Base-by-base conservation (phyloP, 2,113 vertebrate species). In the Bujurquina vittata region DNA sequence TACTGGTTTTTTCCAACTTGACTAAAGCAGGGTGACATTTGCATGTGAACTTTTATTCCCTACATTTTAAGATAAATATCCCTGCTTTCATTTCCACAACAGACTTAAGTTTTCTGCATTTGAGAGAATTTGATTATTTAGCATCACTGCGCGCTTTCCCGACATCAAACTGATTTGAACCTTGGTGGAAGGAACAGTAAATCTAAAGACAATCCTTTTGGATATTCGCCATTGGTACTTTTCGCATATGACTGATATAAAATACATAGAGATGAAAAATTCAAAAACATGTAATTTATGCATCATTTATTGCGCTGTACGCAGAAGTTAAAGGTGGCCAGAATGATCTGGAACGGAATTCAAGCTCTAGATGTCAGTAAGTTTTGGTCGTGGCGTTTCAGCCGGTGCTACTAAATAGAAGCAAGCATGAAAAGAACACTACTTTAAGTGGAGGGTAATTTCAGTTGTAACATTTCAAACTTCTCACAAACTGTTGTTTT, bases 301-400 rank as follows among this genome's bases (percentile, higher is more conserved):
- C 22, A 29, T 67, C 5, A 15, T 29, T 67, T 67, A 29, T 49
- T 67, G 40, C 15, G 15, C 22, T 67, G 26, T 49, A 49, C 8
- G 46, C 40, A 67, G 1, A 0, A 15, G 40, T 49, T 29, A 67
- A 46, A 46, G 3, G 23, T 8, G 14, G 0, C 1, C 14, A 0
- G 3, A 26, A 26, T 67, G 40, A 67, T 46, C 63, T 46, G 14
- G 22, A 26, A 46, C 8, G 0, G 8, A 26, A 14, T 67, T 0
- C 37, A 43, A 43, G 63, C 4, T 67, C 14, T 17, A 67, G 63
- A 46, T 67, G 8, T 67, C 63, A 18, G 22, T 3, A 46, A 65
- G 15, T 26, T 10, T 37, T 46, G 17, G 63, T 40, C 2, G 1
- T 67, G 40, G 40, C 1, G 18, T 46, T 7, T 35, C 33, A 35